Conservation (phyloP, 2,113 vertebrate species). For the Pogonocichla stellata region DNA sequence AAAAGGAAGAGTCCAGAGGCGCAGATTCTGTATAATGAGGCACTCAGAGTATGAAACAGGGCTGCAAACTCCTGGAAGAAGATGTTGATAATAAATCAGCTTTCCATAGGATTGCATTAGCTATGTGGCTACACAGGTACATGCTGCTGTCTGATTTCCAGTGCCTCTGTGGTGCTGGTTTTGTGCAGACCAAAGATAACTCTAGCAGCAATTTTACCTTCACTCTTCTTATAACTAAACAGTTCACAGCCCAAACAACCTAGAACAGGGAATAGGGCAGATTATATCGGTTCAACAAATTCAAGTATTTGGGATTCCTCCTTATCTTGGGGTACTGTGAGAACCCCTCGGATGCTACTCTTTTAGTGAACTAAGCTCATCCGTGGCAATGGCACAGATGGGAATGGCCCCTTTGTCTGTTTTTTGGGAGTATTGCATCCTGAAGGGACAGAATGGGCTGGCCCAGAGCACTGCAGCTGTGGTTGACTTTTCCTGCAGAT, state of each 20-base stretch:
- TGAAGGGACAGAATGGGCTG: neutral
- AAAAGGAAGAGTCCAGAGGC: constrained; percentile 43
- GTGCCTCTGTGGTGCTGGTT: neutral
- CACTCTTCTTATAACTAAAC: neutral
- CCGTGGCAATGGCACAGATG: neutral
- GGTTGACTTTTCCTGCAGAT: neutral
- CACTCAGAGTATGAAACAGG: neutral
- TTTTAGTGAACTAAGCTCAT: neutral
- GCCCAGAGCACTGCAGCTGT: neutral
- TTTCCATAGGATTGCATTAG: neutral
- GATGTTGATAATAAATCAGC: constrained; percentile 29
- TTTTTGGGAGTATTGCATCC: neutral
- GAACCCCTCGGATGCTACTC: fast-evolving
- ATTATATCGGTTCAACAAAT: neutral
- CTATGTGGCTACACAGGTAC: neutral
- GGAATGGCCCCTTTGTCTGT: neutral
- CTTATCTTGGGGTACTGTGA: neutral
- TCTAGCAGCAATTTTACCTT: neutral
- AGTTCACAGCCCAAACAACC: neutral
- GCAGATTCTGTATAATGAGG: neutral
- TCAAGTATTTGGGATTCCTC: neutral
- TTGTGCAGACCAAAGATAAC: constrained; percentile 42
- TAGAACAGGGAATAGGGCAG: neutral
- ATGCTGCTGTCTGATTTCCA: neutral
- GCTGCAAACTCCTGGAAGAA: neutral